Conservation (phyloP, 2,888 invertebrate species). For the Napeogenes sylphis region DNA sequence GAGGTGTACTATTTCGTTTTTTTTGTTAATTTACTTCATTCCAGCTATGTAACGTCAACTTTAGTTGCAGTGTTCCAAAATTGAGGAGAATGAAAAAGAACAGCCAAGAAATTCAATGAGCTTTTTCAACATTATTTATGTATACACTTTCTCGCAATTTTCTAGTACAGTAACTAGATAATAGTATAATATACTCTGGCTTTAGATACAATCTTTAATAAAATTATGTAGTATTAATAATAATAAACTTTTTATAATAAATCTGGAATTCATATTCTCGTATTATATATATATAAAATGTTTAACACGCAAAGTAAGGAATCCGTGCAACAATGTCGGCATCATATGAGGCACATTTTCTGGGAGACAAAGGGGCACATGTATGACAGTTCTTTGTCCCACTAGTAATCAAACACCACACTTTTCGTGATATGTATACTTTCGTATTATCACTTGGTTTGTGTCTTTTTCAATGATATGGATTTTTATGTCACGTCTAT, state of each 20-base stretch:
- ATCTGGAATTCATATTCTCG: background rate
- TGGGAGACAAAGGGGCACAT: constrained; percentile 46
- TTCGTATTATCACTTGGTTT: constrained; percentile 21
- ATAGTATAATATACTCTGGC: no score
- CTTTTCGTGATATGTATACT: constrained; percentile 39
- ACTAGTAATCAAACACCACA: constrained; percentile 53
- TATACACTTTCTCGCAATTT: no score
- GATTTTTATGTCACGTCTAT: background rate
- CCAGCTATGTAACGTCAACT: no score
- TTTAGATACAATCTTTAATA: no score
- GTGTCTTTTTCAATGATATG: constrained; percentile 8
- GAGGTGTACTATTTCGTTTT: no score
- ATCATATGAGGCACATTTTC: constrained; percentile 28
- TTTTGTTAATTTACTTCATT: no score
- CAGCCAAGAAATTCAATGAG: no score
- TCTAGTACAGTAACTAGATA: no score
- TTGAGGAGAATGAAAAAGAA: no score
- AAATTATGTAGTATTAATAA: background rate
- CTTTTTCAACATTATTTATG: no score
- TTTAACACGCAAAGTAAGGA: background rate
- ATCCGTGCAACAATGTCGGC: constrained; percentile 7
- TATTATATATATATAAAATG: background rate
- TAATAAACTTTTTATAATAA: background rate
- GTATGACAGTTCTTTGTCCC: constrained; percentile 50
- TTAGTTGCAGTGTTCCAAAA: no score